Conservation (phyloP, 2,113 vertebrate genomes). For the Daboia siamensis region DNA sequence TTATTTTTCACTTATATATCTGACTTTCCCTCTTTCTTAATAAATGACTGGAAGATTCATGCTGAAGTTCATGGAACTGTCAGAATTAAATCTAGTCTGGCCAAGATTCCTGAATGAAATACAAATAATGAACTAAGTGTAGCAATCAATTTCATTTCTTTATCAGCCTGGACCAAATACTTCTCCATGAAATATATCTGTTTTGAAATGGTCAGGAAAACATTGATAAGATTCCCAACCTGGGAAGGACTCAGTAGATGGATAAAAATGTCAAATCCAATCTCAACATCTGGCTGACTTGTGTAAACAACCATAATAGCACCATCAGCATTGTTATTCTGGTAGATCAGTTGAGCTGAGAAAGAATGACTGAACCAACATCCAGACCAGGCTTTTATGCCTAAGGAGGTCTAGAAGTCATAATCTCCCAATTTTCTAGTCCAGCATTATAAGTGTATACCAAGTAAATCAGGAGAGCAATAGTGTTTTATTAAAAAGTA, state of each 20-base stretch:
- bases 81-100: background rate
- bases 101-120: slow-evolving; percentile 17
- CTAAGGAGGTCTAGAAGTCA: background rate
- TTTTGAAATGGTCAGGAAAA: background rate
- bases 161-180: background rate
- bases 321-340: background rate
- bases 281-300: background rate
- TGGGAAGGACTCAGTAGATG: background rate
- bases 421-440: background rate
- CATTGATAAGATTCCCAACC: background rate
- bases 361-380: background rate
- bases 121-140: background rate
- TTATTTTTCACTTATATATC: background rate
- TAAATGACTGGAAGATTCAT: background rate
- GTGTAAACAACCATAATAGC: background rate
- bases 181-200: background rate
- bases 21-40: background rate
- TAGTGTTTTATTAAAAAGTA: background rate
- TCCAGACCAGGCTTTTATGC: background rate
- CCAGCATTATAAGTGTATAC: background rate
- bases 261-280: background rate
- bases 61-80: background rate
- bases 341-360: background rate
- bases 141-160: background rate
- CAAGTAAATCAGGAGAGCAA: background rate